Evolutionary conservation across 2,113 vertebrate genomes (phyloP).

Genomic region (Platanista minor): DNA sequence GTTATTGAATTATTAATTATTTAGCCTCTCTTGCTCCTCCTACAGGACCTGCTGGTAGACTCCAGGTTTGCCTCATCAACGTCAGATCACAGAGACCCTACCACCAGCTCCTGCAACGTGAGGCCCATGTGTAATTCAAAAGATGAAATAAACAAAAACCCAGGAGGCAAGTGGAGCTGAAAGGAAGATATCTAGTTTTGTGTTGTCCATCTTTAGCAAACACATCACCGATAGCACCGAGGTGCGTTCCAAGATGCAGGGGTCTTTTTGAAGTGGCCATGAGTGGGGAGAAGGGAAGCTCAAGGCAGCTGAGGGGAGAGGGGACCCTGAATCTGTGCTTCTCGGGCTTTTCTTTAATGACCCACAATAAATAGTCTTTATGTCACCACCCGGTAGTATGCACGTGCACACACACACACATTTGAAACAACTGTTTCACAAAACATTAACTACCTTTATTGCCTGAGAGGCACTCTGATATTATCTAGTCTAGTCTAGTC

Average conservation of each 20-base stretch:
- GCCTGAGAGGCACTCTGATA: not conserved
- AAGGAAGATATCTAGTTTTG: not conserved
- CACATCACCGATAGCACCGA: not conserved
- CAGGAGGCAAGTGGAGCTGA: not conserved
- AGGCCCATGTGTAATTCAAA: not conserved
- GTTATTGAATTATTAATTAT: not conserved
- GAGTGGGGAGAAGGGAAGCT: not conserved
- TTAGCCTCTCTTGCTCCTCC: not conserved
- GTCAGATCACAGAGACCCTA: not conserved
- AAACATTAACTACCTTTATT: not conserved
- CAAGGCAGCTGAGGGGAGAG: not conserved
- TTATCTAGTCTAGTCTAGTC: not conserved
- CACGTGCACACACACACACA: not conserved
- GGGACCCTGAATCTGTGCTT: not conserved
- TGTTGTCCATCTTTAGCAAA: not conserved
- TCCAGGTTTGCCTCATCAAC: not conserved
- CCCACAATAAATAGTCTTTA: not conserved
- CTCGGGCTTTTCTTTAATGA: not conserved
- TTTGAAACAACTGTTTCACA: not conserved
- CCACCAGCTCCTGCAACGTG: not conserved
- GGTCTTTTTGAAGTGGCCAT: not conserved
- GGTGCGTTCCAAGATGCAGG: not conserved
- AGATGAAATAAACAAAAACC: not conserved
- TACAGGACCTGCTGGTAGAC: not conserved
- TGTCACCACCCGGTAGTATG: not conserved